phyloP scores from a whole-genome alignment of 2,888 invertebrate genomes.

The Acanthosoma haemorrhoidale region DNA sequence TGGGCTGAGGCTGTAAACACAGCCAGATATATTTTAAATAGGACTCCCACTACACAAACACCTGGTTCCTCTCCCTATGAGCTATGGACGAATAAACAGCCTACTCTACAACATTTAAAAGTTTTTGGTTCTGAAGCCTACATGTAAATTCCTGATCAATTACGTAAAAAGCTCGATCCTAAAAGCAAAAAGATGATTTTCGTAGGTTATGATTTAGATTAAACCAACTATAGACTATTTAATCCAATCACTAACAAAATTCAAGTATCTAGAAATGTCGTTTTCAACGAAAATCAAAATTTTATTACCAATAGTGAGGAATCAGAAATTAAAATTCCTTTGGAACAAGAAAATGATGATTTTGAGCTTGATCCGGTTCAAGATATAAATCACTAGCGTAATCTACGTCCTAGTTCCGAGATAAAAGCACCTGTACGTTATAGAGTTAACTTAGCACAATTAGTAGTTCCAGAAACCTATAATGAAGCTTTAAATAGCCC shows the following conservation, averaged over 20 bases:
- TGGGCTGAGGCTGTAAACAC: neutral
- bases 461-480: neutral
- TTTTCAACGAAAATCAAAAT: neutral
- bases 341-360: neutral
- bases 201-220: too few relatives aligned
- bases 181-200: too few relatives aligned
- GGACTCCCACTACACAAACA: too few relatives aligned
- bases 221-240: too few relatives aligned
- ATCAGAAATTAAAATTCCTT: neutral
- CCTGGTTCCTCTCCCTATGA: neutral
- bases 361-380: neutral
- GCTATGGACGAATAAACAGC: neutral
- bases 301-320: neutral
- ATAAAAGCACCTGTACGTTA: neutral
- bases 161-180: neutral
- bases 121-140: neutral
- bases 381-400: too few relatives aligned
- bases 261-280: neutral
- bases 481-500: neutral
- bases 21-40: neutral
- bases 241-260: neutral
- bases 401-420: neutral
- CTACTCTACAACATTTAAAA: neutral
- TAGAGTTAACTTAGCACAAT: neutral
- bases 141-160: neutral